Base-by-base conservation (phyloP, 2,113 vertebrate genomes). In the Oenanthe oenanthe region DNA sequence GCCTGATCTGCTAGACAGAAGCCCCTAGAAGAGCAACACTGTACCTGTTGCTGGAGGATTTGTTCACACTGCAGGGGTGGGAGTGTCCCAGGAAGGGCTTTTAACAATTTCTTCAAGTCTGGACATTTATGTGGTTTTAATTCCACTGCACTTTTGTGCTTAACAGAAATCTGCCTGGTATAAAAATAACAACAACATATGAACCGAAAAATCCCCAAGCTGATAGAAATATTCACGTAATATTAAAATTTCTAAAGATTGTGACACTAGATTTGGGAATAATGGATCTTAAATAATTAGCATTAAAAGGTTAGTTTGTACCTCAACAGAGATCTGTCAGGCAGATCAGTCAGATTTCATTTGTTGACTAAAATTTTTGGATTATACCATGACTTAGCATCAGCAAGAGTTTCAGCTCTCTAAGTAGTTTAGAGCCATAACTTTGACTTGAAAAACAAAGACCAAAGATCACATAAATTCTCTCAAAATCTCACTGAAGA, bases 31-130 rank as follows among this genome's bases (percentile, higher is more conserved):
- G 68, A 65, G 65, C 88, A 95, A 70, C 61, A 25, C 38, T 51
- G 18, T 89, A 95, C 92, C 85, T 95, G 76, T 82, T 92, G 78
- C 85, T 90, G 81, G 66, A 25, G 86, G 73, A 91, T 95, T 68
- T 89, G 36, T 84, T 93, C 77, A 78, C 74, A 70, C 79, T 8
- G 25, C 42, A 75, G 66, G 63, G 42, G 12, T 62, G 31, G 48
- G 72, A 58, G 5, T 24, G 25, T 63, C 87, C 60, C 17, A 61
- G 57, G 42, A 85, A 77, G 25, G 47, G 22, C 20, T 91, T 93
- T 85, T 79, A 87, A 72, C 58, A 94, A 38, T 77, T 91, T 57
- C 17, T 90, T 88, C 53, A 92, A 71, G 51, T 16, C 24, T 38
- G 45, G 50, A 61, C 10, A 68, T 72, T 82, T 61, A 40, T 8